These are phyloP conservation scores for Pavo muticus DNA, from an alignment of 2,113 vertebrate genomes.

Conservation along the genomic window DNA sequence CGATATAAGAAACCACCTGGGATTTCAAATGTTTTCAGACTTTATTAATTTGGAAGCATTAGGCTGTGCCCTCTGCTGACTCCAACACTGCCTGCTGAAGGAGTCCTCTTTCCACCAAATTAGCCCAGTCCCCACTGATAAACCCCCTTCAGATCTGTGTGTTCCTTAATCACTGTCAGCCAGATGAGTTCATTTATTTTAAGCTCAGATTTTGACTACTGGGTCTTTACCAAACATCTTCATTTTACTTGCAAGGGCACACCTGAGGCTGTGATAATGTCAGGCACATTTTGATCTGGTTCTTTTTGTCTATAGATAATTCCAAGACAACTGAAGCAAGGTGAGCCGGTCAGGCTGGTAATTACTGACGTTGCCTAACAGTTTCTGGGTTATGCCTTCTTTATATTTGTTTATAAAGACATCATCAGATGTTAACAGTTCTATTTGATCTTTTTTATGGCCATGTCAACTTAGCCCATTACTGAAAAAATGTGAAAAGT, in stretches of 20 bases:
- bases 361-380: neutral
- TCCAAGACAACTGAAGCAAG: neutral
- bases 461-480: neutral
- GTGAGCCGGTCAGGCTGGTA: fast-evolving
- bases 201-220: neutral
- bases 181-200: slow-evolving; percentile 27
- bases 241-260: neutral
- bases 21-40: slow-evolving; percentile 35
- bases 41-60: slow-evolving; percentile 42
- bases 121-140: slow-evolving; percentile 37
- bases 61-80: slow-evolving; percentile 34
- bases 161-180: slow-evolving; percentile 50
- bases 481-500: neutral
- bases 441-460: neutral
- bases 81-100: neutral
- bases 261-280: neutral
- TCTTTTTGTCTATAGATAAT: neutral
- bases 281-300: neutral
- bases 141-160: neutral
- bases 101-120: slow-evolving; percentile 34
- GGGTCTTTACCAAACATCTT: neutral
- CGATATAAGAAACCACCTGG: slow-evolving; percentile 2
- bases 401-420: neutral
- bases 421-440: neutral
- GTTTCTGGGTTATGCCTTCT: neutral